These are phyloP conservation scores for Diadromus collaris DNA, from an alignment of 2,888 invertebrate species.

Conservation along the genomic window DNA sequence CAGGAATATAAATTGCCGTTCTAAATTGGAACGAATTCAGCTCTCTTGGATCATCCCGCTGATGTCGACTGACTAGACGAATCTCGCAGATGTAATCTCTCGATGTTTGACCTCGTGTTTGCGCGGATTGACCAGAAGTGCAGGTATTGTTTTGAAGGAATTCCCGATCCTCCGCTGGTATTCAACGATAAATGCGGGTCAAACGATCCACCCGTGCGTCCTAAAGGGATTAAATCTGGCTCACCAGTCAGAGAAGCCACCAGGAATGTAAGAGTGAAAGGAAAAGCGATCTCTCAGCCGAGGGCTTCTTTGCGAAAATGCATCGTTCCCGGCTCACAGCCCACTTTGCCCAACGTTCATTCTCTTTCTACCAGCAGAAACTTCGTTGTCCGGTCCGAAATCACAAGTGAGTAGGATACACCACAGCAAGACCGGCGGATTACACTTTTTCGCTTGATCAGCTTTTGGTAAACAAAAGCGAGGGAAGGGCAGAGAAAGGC, in stretches of 20 bases:
- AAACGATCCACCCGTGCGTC: constrained; percentile 54
- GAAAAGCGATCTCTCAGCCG: background rate
- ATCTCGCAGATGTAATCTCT: background rate
- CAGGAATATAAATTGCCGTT: constrained; percentile 77
- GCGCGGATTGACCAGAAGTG: background rate
- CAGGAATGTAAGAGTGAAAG: background rate
- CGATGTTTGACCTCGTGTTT: background rate
- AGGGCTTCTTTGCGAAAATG: constrained; percentile 6
- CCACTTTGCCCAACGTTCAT: background rate
- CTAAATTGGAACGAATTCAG: constrained; percentile 69
- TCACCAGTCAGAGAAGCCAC: constrained; percentile 65
- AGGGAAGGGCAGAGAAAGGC: constrained; percentile 15
- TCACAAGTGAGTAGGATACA: constrained; percentile 16
- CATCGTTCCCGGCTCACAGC: constrained; percentile 7
- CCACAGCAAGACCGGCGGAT: constrained; percentile 53
- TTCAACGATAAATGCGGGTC: constrained; percentile 1
- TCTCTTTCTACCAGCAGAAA: background rate
- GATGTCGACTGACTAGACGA: background rate
- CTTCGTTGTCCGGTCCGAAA: background rate
- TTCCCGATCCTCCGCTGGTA: background rate
- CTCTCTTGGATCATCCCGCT: constrained; percentile 4
- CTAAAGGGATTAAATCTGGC: constrained; percentile 70
- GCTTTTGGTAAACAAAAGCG: constrained; percentile 69
- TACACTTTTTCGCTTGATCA: constrained; percentile 67
- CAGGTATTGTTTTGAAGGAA: constrained; percentile 11